A percentile compares a stretch with the other conserved stretches of the same genome.
These are phyloP conservation scores for Rhynchotus rufescens DNA, from an alignment of 2,797 vertebrate species.

Conservation along the genomic window DNA sequence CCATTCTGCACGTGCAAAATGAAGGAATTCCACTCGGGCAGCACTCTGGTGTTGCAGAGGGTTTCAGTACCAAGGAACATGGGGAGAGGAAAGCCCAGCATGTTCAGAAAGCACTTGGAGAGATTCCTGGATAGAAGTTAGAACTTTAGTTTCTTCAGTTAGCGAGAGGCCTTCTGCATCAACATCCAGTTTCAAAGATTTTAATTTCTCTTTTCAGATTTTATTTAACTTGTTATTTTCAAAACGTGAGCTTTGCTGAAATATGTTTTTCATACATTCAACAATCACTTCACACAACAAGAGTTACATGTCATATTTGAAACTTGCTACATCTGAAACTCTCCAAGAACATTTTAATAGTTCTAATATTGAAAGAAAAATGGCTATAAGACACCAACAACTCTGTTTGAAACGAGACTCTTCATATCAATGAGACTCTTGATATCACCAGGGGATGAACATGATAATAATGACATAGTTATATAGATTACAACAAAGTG, in stretches of 20 bases:
- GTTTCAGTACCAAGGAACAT: background rate
- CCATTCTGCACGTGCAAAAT: background rate
- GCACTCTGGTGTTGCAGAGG: background rate
- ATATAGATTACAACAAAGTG: too few species aligned
- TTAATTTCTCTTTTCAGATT: background rate
- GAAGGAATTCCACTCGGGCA: background rate
- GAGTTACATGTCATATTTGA: slow-evolving; percentile 10
- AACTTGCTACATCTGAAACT: background rate
- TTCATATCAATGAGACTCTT: background rate
- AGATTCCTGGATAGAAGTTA: background rate
- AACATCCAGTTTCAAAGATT: background rate
- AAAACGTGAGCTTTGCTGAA: background rate
- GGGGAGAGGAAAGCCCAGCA: background rate
- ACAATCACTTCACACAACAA: background rate
- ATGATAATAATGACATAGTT: background rate
- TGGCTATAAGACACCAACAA: background rate
- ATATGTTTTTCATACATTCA: background rate
- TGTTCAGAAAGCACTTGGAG: background rate
- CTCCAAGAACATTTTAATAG: background rate
- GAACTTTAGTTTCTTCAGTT: background rate
- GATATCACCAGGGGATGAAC: too few species aligned
- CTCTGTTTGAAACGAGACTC: background rate
- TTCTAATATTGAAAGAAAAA: background rate
- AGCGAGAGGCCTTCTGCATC: background rate
- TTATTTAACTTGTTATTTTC: background rate